These are phyloP conservation scores for Phymastichus coffea DNA, from an alignment of 1,140 invertebrate species.

Conservation along the genomic window DNA sequence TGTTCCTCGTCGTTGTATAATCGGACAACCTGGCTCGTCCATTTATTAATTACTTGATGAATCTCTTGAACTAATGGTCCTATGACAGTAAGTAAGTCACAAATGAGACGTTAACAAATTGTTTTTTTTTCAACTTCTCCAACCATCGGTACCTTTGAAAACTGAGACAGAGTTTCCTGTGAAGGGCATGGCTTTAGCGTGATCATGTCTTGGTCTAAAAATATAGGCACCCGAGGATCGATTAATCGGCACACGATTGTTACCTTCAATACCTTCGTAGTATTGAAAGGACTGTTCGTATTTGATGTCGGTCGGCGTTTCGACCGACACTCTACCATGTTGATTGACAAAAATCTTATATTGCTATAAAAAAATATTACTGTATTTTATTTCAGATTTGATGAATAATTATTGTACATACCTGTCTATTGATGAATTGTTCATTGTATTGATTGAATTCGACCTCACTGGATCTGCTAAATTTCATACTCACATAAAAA, in stretches of 20 bases:
- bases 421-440: no score
- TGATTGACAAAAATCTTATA: no score
- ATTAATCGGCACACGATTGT: not conserved
- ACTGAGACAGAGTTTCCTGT: not conserved
- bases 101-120: no score
- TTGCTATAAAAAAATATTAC: no score
- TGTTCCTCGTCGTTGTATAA: conserved; percentile 67
- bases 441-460: no score
- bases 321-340: not conserved
- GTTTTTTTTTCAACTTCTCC: no score
- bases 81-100: conserved; percentile 35
- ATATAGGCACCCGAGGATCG: conserved; percentile 11
- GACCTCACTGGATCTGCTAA: no score
- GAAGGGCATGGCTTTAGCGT: conserved; percentile 38
- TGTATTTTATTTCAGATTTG: no score
- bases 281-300: conserved; percentile 1
- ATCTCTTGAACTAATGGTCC: conserved; percentile 80
- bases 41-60: conserved; percentile 73
- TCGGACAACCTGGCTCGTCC: conserved; percentile 78
- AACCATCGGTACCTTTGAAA: not conserved
- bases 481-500: conserved; percentile 60
- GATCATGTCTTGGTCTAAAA: conserved; percentile 31
- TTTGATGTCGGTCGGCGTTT: not conserved
- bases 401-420: no score
- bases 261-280: not conserved